Evolutionary conservation across 2,797 vertebrate species (phyloP).

Genomic region (Ciconia nigra): DNA sequence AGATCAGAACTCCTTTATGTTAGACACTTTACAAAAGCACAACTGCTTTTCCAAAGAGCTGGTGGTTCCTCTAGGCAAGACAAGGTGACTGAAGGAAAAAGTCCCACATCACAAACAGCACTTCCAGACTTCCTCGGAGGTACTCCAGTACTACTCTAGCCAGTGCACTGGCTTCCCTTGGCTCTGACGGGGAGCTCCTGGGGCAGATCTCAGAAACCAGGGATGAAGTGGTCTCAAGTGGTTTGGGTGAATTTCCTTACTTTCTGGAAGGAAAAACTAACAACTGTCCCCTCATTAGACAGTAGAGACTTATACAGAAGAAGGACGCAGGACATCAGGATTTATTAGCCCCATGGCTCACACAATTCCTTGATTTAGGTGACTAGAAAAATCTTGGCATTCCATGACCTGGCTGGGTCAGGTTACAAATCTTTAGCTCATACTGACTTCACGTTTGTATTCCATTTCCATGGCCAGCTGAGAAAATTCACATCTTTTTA

Average conservation of each 20-base stretch:
- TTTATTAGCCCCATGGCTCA: background rate
- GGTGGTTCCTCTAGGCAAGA: background rate
- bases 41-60: background rate
- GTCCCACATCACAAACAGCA: background rate
- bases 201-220: background rate
- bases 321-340: background rate
- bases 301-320: background rate
- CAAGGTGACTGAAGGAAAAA: background rate
- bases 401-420: background rate
- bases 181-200: background rate
- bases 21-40: background rate
- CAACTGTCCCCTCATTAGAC: background rate
- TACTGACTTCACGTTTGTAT: background rate
- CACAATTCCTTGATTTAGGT: background rate
- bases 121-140: background rate
- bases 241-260: background rate
- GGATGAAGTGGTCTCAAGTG: background rate
- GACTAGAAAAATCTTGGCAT: background rate
- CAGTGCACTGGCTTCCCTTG: background rate
- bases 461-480: background rate
- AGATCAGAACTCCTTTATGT: background rate
- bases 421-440: background rate
- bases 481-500: background rate
- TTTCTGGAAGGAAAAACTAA: background rate
- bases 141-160: background rate